Conservation (phyloP, 2,888 invertebrate genomes). For the Belgica antarctica region DNA sequence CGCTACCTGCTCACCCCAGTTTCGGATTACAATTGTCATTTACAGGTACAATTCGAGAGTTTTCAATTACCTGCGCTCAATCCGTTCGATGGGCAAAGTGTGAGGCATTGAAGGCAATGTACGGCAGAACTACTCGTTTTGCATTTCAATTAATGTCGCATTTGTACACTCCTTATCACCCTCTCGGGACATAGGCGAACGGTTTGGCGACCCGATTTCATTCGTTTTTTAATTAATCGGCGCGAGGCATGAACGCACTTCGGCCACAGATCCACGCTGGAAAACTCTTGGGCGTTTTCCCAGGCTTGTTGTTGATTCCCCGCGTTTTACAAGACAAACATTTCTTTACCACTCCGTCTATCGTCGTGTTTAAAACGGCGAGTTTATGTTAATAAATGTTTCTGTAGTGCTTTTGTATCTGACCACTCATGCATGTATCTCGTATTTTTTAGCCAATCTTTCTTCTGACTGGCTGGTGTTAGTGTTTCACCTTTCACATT, state of each 20-base stretch:
- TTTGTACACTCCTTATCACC: too few species aligned
- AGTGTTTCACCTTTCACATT: constrained; percentile 43
- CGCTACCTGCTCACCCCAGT: neutral
- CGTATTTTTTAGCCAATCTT: neutral
- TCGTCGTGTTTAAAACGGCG: constrained; percentile 8
- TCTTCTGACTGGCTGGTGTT: constrained; percentile 19
- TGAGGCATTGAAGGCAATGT: too few species aligned
- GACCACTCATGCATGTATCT: constrained; percentile 36
- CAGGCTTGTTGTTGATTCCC: neutral
- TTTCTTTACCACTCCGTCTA: constrained; percentile 1
- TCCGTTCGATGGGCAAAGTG: too few species aligned
- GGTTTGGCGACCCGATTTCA: too few species aligned
- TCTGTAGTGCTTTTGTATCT: constrained; percentile 31
- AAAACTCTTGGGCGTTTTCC: constrained; percentile 32
- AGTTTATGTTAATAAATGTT: constrained; percentile 24
- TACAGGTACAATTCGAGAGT: constrained; percentile 13
- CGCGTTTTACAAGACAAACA: constrained; percentile 35
- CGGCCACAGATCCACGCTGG: too few species aligned
- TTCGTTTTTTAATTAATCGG: too few species aligned
- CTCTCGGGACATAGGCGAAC: too few species aligned
- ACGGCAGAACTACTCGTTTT: too few species aligned
- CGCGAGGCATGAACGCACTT: too few species aligned
- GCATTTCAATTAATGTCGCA: too few species aligned
- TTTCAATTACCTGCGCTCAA: constrained; percentile 29
- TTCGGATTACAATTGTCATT: constrained; percentile 23